Base-by-base conservation (phyloP, 1,140 invertebrate genomes). In the Tetragonula clypearis region DNA sequence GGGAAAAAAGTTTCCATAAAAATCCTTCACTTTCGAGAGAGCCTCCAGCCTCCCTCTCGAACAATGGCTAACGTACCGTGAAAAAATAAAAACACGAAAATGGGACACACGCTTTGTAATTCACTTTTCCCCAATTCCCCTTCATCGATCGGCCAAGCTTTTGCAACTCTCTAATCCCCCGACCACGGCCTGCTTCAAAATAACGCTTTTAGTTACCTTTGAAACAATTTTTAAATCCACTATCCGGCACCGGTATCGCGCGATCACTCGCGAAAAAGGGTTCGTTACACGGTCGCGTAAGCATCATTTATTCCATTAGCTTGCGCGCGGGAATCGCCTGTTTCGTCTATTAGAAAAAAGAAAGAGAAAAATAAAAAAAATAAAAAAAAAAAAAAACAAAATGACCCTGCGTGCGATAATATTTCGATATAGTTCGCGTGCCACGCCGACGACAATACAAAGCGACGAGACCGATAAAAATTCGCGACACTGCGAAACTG, bases 71-170 rank as follows among this genome's bases (percentile, higher is more conserved):
- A 71, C 35, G 19, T 41, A 41, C 35, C 68, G 35, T 71, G 21
- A 71, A 71, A 30, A 35, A 71, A 72, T n/a, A 72, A 72, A 72
- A 35, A 71, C 19, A 71, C 35, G 68, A 72, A 72, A 72, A 49
- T 72, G 11, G 69, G 41, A 72, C 69, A n/a, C 23, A n/a, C 41
- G 41, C 69, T 72, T 41, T 72, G 69, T 72, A 72, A 72, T 72
- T 35, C 69, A 72, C 69, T 41, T 72, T 72, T 23, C 69, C 41
- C 69, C 69, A 72, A 72, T 72, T 72, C 69, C 69, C 69, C 69
- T 72, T 72, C 41, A 49, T 72, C 69, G 68, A 71, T 41, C 68
- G 68, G 41, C 41, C 23, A 72, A 41, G 21, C 41, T 19, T 49
- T 12, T 35, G 68, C 30, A 69, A 69, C 11, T n/a, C 41, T 23